Percentiles rank a stretch among this genome's conserved stretches.
Conservation (phyloP, 2,888 invertebrate genomes). For the Didymodactylos carnosus region DNA sequence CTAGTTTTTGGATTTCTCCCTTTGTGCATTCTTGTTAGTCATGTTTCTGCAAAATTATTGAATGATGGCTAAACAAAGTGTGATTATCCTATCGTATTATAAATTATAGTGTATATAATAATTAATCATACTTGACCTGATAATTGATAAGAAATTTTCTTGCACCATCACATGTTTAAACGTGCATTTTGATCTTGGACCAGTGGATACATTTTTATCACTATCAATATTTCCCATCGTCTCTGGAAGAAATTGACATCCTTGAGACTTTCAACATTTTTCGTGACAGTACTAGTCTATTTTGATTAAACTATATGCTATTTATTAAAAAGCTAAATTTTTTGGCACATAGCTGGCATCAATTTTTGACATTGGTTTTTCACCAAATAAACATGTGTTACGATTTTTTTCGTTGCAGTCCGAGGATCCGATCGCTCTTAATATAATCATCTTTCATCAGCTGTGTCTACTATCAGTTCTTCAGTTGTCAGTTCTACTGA, state of each 20-base stretch:
- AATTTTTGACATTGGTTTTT: too few species aligned
- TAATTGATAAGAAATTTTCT: slow-evolving; percentile 29
- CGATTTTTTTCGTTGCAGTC: slow-evolving; percentile 3
- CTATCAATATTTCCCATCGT: slow-evolving; percentile 22
- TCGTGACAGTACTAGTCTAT: background rate
- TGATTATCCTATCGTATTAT: background rate
- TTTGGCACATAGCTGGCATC: too few species aligned
- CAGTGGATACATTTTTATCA: slow-evolving; percentile 27
- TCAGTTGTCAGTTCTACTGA: slow-evolving; percentile 1
- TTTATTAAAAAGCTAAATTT: too few species aligned
- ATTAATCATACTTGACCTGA: slow-evolving; percentile 23
- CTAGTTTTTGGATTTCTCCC: slow-evolving; percentile 22
- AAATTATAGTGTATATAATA: background rate
- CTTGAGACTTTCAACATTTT: background rate
- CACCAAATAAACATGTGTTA: background rate
- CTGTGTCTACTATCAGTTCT: background rate
- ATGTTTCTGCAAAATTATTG: slow-evolving; percentile 23
- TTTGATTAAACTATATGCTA: too few species aligned
- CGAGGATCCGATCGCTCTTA: background rate
- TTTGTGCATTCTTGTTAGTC: slow-evolving; percentile 28
- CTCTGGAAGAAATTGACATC: background rate
- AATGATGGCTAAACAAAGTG: slow-evolving; percentile 21
- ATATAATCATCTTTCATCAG: slow-evolving; percentile 4
- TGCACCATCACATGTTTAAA: slow-evolving; percentile 24
- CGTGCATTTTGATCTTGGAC: slow-evolving; percentile 27